phyloP scores from a whole-genome alignment of 92 coral and sea anemone species.

The Muricea muricata region DNA sequence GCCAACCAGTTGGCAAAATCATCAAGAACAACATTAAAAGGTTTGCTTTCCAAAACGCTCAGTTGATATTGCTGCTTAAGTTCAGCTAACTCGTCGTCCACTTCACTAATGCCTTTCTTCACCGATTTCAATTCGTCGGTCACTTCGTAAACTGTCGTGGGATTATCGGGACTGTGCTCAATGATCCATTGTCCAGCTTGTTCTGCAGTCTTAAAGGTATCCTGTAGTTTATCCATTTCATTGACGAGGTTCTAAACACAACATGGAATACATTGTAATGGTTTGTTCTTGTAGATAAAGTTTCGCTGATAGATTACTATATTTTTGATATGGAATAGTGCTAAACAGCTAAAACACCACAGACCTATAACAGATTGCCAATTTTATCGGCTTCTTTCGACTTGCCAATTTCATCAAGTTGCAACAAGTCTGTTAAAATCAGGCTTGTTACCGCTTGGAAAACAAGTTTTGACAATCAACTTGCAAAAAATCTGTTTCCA shows the following conservation, averaged over 20 bases:
- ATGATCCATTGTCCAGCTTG: conserved; percentile 99
- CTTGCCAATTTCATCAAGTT: no score
- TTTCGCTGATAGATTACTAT: no score
- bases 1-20: conserved; percentile 84
- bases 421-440: no score
- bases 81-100: conserved; percentile 77
- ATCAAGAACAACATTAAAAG: conserved; percentile 79
- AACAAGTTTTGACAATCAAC: no score
- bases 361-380: no score
- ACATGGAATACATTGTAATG: no score
- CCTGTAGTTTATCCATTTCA: conserved; percentile 34
- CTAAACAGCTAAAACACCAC: no score
- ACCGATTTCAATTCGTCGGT: conserved; percentile 72
- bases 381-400: no score
- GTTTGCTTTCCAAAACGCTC: conserved; percentile 84
- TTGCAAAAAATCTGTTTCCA: no score
- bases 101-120: conserved; percentile 78
- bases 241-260: conserved; percentile 7
- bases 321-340: no score
- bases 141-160: conserved; percentile 82
- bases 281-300: no score
- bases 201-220: conserved; percentile 84
- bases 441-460: no score
- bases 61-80: conserved; percentile 89
- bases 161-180: conserved; percentile 80